phyloP scores from a whole-genome alignment of 30 jellyfish, hydroid and myxozoan species.

The Aurelia sp. region DNA sequence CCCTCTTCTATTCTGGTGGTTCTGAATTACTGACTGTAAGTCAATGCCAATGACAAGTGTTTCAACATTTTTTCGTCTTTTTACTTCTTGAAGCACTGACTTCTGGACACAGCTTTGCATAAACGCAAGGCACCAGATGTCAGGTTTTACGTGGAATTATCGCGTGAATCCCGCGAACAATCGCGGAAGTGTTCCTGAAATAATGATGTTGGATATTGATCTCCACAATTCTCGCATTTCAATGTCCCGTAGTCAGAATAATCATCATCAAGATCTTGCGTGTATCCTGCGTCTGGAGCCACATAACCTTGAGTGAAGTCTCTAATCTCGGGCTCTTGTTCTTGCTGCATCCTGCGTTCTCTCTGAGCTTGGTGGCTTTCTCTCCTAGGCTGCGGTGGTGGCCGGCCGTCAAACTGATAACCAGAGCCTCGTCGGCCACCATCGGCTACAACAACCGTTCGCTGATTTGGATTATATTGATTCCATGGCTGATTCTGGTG shows the following conservation, averaged over 20 bases:
- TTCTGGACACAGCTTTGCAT: too few relatives aligned
- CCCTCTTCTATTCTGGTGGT: too few relatives aligned
- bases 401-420: not conserved
- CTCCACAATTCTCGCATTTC: constrained; percentile 64
- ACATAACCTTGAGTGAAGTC: too few relatives aligned
- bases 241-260: constrained; percentile 53
- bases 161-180: constrained; percentile 39
- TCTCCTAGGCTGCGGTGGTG: not conserved
- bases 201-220: constrained; percentile 25
- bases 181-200: constrained; percentile 69
- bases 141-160: too few relatives aligned
- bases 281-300: not conserved
- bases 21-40: too few relatives aligned
- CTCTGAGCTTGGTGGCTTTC: constrained; percentile 16
- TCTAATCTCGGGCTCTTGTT: not conserved
- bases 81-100: too few relatives aligned
- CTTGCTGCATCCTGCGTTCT: constrained; percentile 23
- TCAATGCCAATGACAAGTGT: too few relatives aligned
- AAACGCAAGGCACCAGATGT: too few relatives aligned
- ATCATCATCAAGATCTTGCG: constrained; percentile 18
- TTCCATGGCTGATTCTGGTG: not conserved
- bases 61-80: too few relatives aligned
- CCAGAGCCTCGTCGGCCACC: not conserved
- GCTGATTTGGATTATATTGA: not conserved
- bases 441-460: constrained; percentile 25